phyloP scores from a whole-genome alignment of 30 jellyfish, hydroid and myxozoan species.

The Turritopsis rubra region DNA sequence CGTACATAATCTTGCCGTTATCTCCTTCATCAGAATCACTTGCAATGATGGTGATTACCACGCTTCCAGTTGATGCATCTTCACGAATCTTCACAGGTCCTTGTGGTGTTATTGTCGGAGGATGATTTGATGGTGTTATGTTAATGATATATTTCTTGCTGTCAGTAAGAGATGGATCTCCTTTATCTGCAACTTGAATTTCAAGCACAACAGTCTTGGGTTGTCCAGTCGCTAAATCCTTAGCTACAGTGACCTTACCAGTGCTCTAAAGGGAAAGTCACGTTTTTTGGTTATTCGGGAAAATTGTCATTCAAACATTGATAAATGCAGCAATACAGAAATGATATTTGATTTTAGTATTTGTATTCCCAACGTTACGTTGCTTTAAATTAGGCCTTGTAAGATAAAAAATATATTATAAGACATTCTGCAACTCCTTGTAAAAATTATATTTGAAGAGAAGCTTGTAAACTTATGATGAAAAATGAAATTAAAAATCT shows the following conservation, averaged over 20 bases:
- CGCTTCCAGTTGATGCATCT: not conserved
- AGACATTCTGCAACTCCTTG: too few relatives aligned
- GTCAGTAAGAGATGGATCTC: constrained; percentile 12
- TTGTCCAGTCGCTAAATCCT: not conserved
- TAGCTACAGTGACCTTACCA: constrained; percentile 7
- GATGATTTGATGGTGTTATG: constrained; percentile 1
- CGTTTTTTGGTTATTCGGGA: not conserved
- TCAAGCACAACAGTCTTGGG: not conserved
- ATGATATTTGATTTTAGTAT: too few relatives aligned
- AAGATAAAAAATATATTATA: too few relatives aligned
- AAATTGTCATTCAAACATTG: too few relatives aligned
- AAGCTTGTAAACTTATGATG: too few relatives aligned
- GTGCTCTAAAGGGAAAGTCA: not conserved
- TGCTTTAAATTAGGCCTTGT: too few relatives aligned
- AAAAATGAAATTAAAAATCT: too few relatives aligned
- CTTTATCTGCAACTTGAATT: not conserved
- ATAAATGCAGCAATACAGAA: too few relatives aligned
- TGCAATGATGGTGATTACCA: constrained; percentile 7
- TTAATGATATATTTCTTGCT: not conserved
- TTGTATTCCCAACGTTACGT: too few relatives aligned
- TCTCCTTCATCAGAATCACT: constrained; percentile 15
- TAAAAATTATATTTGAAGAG: too few relatives aligned
- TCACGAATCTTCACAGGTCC: constrained; percentile 11
- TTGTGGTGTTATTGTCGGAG: constrained; percentile 18
- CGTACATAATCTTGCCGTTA: constrained; percentile 4